Conservation (phyloP, 2,113 vertebrate genomes). For the Python bivittatus region DNA sequence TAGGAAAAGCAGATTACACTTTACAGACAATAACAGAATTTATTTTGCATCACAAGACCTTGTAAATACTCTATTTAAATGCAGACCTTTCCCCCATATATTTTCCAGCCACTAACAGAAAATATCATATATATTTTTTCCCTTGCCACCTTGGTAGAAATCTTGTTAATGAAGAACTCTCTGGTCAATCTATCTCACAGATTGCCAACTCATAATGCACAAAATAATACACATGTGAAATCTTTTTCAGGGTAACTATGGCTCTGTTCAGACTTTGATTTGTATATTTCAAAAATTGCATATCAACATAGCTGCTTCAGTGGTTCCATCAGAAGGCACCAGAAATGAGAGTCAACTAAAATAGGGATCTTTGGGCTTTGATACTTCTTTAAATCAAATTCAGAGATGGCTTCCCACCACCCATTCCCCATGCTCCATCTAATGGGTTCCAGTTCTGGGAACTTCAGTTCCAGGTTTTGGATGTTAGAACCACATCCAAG, state of each 20-base stretch:
- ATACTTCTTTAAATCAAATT: background rate
- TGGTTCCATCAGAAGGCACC: background rate
- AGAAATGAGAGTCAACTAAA: background rate
- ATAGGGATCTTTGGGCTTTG: background rate
- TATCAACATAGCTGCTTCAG: background rate
- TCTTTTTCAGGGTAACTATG: background rate
- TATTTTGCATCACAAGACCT: background rate
- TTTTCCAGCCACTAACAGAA: conserved; percentile 15
- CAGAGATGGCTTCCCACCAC: background rate
- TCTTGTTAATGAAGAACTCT: conserved; percentile 15
- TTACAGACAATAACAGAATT: conserved; percentile 15
- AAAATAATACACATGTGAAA: background rate
- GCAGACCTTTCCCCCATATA: conserved; percentile 4
- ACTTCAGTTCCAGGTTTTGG: background rate
- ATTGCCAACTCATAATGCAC: background rate
- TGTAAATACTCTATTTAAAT: conserved; percentile 29
- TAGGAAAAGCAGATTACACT: background rate
- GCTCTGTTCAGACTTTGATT: background rate
- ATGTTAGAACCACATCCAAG: background rate
- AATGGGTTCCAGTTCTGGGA: background rate
- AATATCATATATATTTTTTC: background rate
- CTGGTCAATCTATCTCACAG: conserved; percentile 1
- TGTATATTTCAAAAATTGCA: background rate
- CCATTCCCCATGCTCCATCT: background rate
- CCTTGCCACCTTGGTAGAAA: conserved; percentile 7